Evolutionary conservation across 2,113 vertebrate genomes (phyloP).

Genomic region (Scomber scombrus): DNA sequence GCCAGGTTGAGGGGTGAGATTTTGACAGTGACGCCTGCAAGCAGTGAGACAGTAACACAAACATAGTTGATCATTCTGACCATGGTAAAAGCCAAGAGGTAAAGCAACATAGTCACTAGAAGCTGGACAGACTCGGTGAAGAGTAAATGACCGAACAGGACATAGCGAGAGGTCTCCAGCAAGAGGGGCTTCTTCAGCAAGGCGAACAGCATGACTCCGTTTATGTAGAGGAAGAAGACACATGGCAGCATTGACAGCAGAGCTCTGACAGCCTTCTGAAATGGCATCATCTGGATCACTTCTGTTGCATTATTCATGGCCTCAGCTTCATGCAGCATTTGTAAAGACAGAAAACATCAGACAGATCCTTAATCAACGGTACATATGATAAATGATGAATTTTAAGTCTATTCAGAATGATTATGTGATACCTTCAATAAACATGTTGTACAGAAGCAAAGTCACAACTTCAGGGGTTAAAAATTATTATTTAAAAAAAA

Average conservation of each 20-base stretch:
- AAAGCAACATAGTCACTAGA: constrained; percentile 41
- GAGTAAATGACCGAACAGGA: constrained; percentile 76
- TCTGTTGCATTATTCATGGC: constrained; percentile 57
- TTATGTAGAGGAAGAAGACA: constrained; percentile 71
- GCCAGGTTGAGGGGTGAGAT: constrained; percentile 70
- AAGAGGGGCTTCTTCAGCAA: constrained; percentile 66
- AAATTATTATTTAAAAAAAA: neutral
- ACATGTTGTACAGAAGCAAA: neutral
- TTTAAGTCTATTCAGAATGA: neutral
- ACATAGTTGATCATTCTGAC: constrained; percentile 50
- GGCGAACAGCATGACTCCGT: constrained; percentile 69
- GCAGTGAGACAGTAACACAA: constrained; percentile 31
- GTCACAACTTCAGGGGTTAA: neutral
- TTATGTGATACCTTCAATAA: neutral
- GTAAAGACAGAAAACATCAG: constrained; percentile 15
- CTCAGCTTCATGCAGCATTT: constrained; percentile 25
- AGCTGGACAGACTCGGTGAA: constrained; percentile 71
- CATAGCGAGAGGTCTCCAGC: constrained; percentile 66
- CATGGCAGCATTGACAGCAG: constrained; percentile 62
- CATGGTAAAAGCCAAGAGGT: constrained; percentile 47
- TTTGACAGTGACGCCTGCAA: constrained; percentile 19
- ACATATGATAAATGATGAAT: neutral
- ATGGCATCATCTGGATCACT: accelerated
- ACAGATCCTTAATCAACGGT: neutral
- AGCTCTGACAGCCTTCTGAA: constrained; percentile 17